Evolutionary conservation across 2,113 vertebrate species (phyloP).

Genomic region (Pteruthius melanotis): DNA sequence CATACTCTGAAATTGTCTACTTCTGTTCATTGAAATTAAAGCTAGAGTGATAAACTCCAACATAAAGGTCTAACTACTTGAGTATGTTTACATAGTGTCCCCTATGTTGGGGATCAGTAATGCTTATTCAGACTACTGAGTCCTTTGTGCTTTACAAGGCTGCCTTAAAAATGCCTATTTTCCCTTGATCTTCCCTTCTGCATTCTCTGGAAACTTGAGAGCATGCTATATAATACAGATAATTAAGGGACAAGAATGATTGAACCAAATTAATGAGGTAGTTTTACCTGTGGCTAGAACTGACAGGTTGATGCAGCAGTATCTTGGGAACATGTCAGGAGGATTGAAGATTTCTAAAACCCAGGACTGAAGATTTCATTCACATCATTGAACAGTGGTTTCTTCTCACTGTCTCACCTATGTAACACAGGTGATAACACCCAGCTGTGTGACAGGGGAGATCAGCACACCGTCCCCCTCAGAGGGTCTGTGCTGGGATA

Average conservation of each 20-base stretch:
- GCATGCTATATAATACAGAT: fast-evolving
- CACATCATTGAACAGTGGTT: not conserved
- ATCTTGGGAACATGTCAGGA: not conserved
- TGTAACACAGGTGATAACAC: not conserved
- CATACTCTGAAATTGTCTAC: not conserved
- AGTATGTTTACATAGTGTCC: not conserved
- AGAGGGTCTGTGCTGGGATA: not conserved
- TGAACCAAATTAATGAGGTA: not conserved
- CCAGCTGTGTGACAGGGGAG: not conserved
- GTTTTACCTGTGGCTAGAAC: not conserved
- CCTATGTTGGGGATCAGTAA: not conserved
- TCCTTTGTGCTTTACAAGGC: not conserved
- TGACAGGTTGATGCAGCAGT: not conserved
- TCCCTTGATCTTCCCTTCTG: not conserved
- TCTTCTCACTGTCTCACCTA: not conserved
- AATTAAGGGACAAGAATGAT: not conserved
- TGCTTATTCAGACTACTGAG: not conserved
- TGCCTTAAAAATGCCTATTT: not conserved
- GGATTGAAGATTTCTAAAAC: not conserved
- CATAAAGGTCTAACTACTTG: not conserved
- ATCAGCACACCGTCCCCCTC: not conserved
- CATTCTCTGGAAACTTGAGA: not conserved
- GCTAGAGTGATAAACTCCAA: not conserved
- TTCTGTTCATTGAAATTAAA: not conserved
- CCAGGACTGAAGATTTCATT: not conserved